These are phyloP conservation scores for Perca schrenkii DNA, from an alignment of 2,113 vertebrate species.

Conservation along the genomic window DNA sequence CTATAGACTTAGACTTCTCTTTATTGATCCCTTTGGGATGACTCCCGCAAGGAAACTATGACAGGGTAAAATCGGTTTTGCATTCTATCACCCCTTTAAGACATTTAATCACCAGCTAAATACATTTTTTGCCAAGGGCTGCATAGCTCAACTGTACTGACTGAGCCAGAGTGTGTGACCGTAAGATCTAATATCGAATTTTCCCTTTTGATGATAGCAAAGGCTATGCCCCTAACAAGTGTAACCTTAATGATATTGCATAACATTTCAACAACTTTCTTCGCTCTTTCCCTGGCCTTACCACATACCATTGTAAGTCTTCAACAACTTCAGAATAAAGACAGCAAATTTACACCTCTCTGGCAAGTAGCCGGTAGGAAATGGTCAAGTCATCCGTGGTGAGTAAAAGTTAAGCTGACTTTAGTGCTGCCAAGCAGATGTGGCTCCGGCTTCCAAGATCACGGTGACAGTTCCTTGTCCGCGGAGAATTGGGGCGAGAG, in stretches of 20 bases:
- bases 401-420: constrained; percentile 60
- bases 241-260: constrained; percentile 1
- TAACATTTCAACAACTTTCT: constrained; percentile 2
- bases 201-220: constrained; percentile 19
- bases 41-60: too few species aligned
- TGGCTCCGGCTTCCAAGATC: constrained; percentile 47
- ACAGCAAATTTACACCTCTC: not conserved
- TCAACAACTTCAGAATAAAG: constrained; percentile 11
- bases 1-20: too few species aligned
- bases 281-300: not conserved
- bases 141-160: not conserved
- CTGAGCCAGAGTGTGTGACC: not conserved
- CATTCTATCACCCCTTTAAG: too few species aligned
- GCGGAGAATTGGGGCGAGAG: constrained; percentile 41
- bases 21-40: too few species aligned
- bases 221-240: not conserved
- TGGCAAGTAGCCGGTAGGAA: constrained; percentile 37
- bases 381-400: constrained; percentile 33
- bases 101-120: not conserved
- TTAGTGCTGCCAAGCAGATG: constrained; percentile 50
- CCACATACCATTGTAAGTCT: not conserved
- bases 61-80: too few species aligned
- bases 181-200: not conserved
- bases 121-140: not conserved
- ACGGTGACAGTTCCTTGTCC: constrained; percentile 66